phyloP scores from a whole-genome alignment of 2,113 vertebrate genomes.

The Bujurquina vittata region DNA sequence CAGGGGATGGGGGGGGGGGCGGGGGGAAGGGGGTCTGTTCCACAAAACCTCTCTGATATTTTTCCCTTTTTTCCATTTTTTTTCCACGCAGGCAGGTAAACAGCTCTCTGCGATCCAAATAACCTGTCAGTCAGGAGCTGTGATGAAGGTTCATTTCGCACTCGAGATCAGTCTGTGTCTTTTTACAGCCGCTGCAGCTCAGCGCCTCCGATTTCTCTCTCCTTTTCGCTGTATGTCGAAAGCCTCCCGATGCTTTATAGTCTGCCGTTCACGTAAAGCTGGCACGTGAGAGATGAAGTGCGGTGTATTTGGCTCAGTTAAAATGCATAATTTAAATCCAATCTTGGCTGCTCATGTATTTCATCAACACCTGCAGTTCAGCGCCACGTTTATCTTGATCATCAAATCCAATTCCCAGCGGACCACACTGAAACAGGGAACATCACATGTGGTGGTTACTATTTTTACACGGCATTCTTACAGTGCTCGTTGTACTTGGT shows the following conservation, averaged over 20 bases:
- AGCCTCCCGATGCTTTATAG: constrained; percentile 29
- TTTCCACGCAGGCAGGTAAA: constrained; percentile 51
- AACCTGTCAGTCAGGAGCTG: constrained; percentile 64
- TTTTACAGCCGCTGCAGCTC: constrained; percentile 27
- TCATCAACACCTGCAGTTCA: constrained; percentile 64
- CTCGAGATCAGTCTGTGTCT: constrained; percentile 47
- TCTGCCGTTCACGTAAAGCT: background rate
- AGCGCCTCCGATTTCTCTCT: constrained; percentile 1
- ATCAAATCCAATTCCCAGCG: constrained; percentile 63
- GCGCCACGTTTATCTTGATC: constrained; percentile 55
- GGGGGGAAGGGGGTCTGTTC: constrained; percentile 2
- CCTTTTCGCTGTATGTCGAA: constrained; percentile 7
- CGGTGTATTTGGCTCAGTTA: constrained; percentile 17
- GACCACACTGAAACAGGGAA: constrained; percentile 31
- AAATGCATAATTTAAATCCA: constrained; percentile 60
- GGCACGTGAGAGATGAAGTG: constrained; percentile 14
- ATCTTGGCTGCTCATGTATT: constrained; percentile 40
- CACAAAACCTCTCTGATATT: constrained; percentile 27
- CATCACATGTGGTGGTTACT: constrained; percentile 48
- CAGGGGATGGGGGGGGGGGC: background rate
- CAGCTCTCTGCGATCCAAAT: constrained; percentile 59
- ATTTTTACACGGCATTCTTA: constrained; percentile 59
- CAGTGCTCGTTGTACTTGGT: constrained; percentile 41
- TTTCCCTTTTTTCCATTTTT: background rate
- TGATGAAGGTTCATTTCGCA: constrained; percentile 46